These are phyloP conservation scores for Smutsia gigantea DNA, from an alignment of 2,797 vertebrate species.

Conservation along the genomic window DNA sequence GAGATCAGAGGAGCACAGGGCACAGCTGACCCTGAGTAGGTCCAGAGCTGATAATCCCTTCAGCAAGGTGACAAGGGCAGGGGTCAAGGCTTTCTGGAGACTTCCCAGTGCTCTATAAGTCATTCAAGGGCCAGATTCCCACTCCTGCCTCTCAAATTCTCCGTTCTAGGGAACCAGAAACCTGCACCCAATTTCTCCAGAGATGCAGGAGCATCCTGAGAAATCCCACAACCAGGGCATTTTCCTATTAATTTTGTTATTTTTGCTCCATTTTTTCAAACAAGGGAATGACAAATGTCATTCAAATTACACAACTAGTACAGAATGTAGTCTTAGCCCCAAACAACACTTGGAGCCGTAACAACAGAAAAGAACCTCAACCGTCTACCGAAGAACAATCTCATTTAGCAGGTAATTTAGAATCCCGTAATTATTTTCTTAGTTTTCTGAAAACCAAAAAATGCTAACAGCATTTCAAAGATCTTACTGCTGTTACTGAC, in stretches of 20 bases:
- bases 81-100: background rate
- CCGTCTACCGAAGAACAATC: constrained; percentile 26
- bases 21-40: background rate
- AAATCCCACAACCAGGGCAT: background rate
- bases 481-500: constrained; percentile 38
- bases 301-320: background rate
- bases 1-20: background rate
- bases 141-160: background rate
- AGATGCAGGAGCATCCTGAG: background rate
- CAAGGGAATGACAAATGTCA: background rate
- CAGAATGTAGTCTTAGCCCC: background rate
- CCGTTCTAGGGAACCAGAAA: background rate
- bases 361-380: background rate
- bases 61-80: background rate
- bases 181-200: background rate
- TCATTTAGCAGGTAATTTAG: constrained; percentile 56
- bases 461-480: constrained; percentile 63
- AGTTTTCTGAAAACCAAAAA: constrained; percentile 58
- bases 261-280: background rate
- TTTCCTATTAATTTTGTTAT: background rate
- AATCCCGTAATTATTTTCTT: constrained; percentile 68
- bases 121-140: background rate
- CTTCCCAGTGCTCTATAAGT: rapidly evolving
- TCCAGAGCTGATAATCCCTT: background rate
- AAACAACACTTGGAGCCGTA: background rate